A percentile compares a stretch with the other conserved stretches of the same genome.
These are phyloP conservation scores for Zapus hudsonius DNA, from an alignment of 2,113 vertebrate species.

Conservation along the genomic window DNA sequence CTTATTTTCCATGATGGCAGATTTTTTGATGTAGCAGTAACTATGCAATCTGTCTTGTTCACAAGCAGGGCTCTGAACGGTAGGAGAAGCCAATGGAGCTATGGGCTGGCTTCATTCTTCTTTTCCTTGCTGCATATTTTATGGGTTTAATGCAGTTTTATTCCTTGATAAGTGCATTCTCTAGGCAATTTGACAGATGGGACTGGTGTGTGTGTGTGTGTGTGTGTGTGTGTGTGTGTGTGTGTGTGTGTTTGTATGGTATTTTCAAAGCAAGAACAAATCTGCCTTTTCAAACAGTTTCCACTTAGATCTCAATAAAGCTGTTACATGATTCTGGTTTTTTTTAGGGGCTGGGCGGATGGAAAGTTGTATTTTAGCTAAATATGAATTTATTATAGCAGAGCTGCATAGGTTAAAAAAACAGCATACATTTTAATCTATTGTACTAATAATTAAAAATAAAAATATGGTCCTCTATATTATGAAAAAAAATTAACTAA, in stretches of 20 bases:
- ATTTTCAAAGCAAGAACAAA: conserved; percentile 71
- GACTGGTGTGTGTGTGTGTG: not conserved
- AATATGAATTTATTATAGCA: not conserved
- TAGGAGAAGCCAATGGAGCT: conserved; percentile 28
- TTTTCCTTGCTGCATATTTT: conserved; percentile 60
- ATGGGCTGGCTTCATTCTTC: conserved; percentile 38
- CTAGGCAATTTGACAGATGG: conserved; percentile 64
- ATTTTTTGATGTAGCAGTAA: conserved; percentile 14
- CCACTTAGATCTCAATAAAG: conserved; percentile 27
- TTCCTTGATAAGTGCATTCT: conserved; percentile 67
- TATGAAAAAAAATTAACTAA: conserved; percentile 8
- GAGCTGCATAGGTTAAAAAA: not conserved
- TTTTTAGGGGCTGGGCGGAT: not conserved
- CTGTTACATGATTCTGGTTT: not conserved
- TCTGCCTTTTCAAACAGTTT: conserved; percentile 47
- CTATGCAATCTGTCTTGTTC: conserved; percentile 43
- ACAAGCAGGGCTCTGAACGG: conserved; percentile 27
- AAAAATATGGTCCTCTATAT: not conserved
- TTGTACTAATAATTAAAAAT: not conserved
- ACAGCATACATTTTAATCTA: not conserved
- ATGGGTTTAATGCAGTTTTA: conserved; percentile 63
- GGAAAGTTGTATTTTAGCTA: not conserved
- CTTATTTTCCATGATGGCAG: not conserved
- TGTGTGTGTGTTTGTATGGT: not conserved
- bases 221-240: not conserved